Evolutionary conservation across 2,888 invertebrate species (phyloP), one percentile per base, ranked within the genome.

Genomic region (Cosmia pyralina): DNA sequence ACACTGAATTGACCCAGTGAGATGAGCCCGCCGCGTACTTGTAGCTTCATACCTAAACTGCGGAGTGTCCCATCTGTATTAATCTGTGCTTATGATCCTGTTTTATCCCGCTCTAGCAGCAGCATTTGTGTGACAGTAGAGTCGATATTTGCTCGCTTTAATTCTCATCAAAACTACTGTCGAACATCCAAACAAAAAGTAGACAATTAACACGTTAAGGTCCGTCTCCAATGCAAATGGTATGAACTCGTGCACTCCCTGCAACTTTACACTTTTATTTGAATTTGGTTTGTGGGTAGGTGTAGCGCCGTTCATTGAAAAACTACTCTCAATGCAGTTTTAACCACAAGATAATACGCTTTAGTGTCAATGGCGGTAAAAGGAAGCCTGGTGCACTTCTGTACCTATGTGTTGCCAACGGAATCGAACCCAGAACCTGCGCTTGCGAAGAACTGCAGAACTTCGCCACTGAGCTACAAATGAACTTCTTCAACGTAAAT

Each of bases 101-200:
- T n/a, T 60, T 38, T 34, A n/a, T 17, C 34, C 34, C n/a, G n/a
- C 6, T 64, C 34, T 41, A 69, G 66, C 66, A 50, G 41, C 34
- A 13, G 11, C 7, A 17, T 38, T 55, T 53, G 19, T 44, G 28
- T 6, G 7, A 19, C n/a, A 15, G 58, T 4, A 4, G n/a, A 38
- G 7, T 41, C 17, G 13, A 65, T 17, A 53, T 41, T 22, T 53
- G 13, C 53, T 53, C 22, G 13, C 60, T 60, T 44, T n/a, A 8
- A 17, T 60, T 62, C 11, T 28, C 11, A 28, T 19, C n/a, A n/a
- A 64, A 34, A 34, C n/a, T 63, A 34, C 28, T 15, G 28, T 34
- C 19, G 34, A 8, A 19, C 48, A 19, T 34, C 19, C 34, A 48
- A 28, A 48, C 28, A 63, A 59, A 59, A 22, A 10, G 11, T 11